These are phyloP conservation scores for Probaryconus sp. DNA, from an alignment of 1,140 invertebrate genomes.

Conservation along the genomic window DNA sequence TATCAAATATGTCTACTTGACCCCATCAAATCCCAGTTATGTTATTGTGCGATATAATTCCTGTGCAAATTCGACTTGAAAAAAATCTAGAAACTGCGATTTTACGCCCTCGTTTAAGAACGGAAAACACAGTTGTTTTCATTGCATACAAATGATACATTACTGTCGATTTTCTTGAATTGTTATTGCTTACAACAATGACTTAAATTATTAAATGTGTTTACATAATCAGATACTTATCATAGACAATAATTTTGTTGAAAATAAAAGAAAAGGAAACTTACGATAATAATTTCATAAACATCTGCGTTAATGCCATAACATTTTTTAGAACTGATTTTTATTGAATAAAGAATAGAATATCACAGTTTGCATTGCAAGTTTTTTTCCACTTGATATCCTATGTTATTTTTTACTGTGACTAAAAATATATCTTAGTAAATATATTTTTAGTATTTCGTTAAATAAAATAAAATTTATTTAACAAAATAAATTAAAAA, in stretches of 20 bases:
- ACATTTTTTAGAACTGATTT: no score
- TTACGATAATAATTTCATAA: no score
- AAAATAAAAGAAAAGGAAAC: no score
- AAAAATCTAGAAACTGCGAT: conserved; percentile 18
- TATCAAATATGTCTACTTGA: conserved; percentile 23
- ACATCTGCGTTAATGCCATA: no score
- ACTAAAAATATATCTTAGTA: no score
- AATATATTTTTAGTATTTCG: no score
- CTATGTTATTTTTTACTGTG: no score
- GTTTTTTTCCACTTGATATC: no score
- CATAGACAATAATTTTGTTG: neutral
- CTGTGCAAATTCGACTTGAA: conserved; percentile 19
- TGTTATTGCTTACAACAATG: neutral
- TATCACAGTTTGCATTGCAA: no score
- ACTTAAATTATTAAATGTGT: conserved; percentile 18
- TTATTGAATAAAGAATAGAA: no score
- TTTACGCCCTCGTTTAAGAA: conserved; percentile 13
- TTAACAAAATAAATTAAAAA: no score
- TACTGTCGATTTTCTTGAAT: conserved; percentile 6
- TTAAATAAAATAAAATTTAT: no score
- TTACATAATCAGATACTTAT: conserved; percentile 4
- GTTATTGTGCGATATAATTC: conserved; percentile 31
- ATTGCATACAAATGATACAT: conserved; percentile 20
- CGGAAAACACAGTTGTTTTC: conserved; percentile 11
- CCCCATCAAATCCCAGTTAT: conserved; percentile 20